phyloP scores from a whole-genome alignment of 2,113 vertebrate genomes.

The Mesoclemmys tuberculata region DNA sequence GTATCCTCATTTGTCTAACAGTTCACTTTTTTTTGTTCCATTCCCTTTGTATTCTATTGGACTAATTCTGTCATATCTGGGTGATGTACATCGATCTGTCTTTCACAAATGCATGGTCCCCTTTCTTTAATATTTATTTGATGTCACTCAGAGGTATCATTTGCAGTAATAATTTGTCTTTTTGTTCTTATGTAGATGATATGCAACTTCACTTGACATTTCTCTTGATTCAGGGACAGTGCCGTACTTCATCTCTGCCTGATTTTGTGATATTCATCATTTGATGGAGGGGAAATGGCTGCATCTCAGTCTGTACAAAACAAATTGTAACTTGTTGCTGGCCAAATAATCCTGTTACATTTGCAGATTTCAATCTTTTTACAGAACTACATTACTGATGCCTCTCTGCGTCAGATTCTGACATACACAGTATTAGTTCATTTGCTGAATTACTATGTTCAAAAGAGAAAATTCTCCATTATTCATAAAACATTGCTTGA shows the following conservation, averaged over 20 bases:
- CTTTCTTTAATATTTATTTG: slow-evolving; percentile 36
- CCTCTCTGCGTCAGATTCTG: background rate
- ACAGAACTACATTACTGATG: background rate
- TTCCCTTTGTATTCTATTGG: background rate
- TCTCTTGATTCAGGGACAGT: slow-evolving; percentile 8
- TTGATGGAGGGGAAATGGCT: background rate
- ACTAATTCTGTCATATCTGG: background rate
- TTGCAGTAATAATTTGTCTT: slow-evolving; percentile 4
- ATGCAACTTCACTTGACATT: slow-evolving; percentile 26
- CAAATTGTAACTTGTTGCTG: background rate
- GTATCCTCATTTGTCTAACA: background rate
- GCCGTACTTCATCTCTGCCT: slow-evolving; percentile 11
- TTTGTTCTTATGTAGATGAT: slow-evolving; percentile 27
- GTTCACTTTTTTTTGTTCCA: slow-evolving; percentile 12
- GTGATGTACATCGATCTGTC: slow-evolving; percentile 15
- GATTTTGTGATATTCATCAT: background rate
- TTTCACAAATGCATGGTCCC: background rate
- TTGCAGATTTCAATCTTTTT: background rate
- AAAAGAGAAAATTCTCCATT: background rate
- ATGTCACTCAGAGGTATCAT: background rate
- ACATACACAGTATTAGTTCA: background rate
- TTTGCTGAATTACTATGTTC: background rate
- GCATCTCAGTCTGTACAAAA: background rate
- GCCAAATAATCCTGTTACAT: background rate
- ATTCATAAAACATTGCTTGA: background rate